Base-by-base conservation (phyloP, 2,113 vertebrate genomes). In the Chloropsis cyanopogon region DNA sequence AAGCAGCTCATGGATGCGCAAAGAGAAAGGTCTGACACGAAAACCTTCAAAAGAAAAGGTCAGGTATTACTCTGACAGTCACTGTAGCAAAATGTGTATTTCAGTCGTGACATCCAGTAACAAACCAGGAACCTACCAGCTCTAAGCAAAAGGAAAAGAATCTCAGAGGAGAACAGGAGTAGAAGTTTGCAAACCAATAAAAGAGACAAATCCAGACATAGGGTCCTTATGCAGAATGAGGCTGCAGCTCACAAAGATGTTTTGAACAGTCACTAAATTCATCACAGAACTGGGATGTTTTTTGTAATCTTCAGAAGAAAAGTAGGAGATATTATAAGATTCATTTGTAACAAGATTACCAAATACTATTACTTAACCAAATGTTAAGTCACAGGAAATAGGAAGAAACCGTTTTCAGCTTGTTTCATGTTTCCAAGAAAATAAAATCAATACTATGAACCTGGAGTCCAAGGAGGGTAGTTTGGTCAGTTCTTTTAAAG, bases 401-500 rank as follows among this genome's bases (percentile, higher is more conserved):
- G 0, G 3, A 29, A 90, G 69, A 91, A 78, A 17, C 4, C 26
- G 14, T 83, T 90, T 66, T 73, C 50, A 81, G 14, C 17, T 60
- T 73, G 19, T 88, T 83, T 85, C 68, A 57, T 5, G 24, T 50
- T 92, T 92, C 54, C 68, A 93, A 88, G 35, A 92, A 92, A 90
- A 82, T 53, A 70, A 66, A 88, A 63, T 12, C 54, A 53, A 33
- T 44, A 57, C 7, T 56, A 46, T 60, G 35, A 93, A 91, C 16
- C n/a, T 81, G 16, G 81, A 81, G 26, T 52, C 19, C 68, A 83
- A 56, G 59, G 7, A 86, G 4, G 11, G 18, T 49, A 76, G 28
- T 61, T 60, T 59, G 50, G 79, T 20, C 18, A 25, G 29, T 24
- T 70, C 44, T 88, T 90, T 83, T 17, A 75, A 76, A 88, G n/a